Evolutionary conservation across 2,888 invertebrate species (phyloP).

Genomic region (Drosophila mercatorum): DNA sequence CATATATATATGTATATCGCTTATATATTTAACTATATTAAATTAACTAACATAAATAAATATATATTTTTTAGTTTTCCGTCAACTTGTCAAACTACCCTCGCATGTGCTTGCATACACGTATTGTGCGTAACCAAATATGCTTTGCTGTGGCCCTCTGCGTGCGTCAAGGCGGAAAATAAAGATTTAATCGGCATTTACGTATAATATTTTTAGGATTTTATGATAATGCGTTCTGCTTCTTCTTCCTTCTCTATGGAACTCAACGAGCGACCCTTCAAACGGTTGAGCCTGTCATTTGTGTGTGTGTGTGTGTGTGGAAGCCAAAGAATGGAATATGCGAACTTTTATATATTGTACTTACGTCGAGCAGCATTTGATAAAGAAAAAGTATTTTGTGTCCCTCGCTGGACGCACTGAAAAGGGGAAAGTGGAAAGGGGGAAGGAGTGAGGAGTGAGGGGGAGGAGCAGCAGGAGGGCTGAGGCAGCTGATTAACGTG

Average conservation of each 20-base stretch:
- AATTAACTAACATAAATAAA: neutral
- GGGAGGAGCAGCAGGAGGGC: neutral
- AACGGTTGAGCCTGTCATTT: constrained; percentile 20
- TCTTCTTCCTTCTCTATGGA: constrained; percentile 2
- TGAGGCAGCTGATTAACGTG: constrained; percentile 1
- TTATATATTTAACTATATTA: too few species aligned
- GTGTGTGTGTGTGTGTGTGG: neutral
- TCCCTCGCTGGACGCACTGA: neutral
- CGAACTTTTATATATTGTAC: constrained; percentile 35
- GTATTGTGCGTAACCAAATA: constrained; percentile 46
- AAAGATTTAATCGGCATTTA: constrained; percentile 75
- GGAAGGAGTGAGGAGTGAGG: too few species aligned
- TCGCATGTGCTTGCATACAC: neutral
- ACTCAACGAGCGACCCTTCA: constrained; percentile 33
- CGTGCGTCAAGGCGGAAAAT: constrained; percentile 70
- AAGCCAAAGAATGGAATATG: constrained; percentile 3
- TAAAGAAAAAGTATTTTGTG: constrained; percentile 22
- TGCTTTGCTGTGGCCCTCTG: constrained; percentile 30
- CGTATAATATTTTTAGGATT: constrained; percentile 45
- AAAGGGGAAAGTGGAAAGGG: neutral
- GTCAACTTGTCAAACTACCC: neutral
- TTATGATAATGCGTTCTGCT: constrained; percentile 46
- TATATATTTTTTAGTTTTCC: neutral
- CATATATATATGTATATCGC: too few species aligned
- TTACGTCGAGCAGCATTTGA: constrained; percentile 19